phyloP scores from a whole-genome alignment of 1,140 invertebrate genomes.

The Cydia pomonella region DNA sequence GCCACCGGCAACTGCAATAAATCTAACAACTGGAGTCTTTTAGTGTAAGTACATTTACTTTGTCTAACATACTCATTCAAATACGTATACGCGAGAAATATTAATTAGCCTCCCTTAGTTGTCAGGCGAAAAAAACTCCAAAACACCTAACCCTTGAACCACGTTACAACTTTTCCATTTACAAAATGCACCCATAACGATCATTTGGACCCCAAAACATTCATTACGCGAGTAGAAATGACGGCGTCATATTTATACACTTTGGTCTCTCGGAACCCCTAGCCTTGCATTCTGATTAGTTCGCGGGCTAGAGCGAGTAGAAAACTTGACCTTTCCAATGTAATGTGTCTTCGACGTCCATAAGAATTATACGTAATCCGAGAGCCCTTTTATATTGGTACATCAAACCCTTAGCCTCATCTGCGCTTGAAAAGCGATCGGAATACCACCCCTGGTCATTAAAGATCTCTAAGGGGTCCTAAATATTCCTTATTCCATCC shows the following conservation, averaged over 20 bases:
- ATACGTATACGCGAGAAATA: too few relatives aligned
- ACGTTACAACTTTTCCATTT: conserved; percentile 27
- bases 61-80: too few relatives aligned
- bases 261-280: conserved; percentile 26
- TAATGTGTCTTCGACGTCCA: not conserved
- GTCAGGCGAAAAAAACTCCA: not conserved
- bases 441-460: conserved; percentile 41
- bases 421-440: not conserved
- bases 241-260: conserved; percentile 41
- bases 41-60: too few relatives aligned
- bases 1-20: too few relatives aligned
- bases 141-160: conserved; percentile 16
- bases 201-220: conserved; percentile 39
- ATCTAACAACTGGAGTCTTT: too few relatives aligned
- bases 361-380: not conserved
- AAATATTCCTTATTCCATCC: conserved; percentile 42
- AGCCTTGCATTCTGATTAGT: not conserved
- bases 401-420: not conserved
- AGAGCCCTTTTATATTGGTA: not conserved
- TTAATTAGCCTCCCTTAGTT: too few relatives aligned
- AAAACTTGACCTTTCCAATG: not conserved
- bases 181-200: conserved; percentile 30
- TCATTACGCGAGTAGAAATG: conserved; percentile 34
- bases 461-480: conserved; percentile 43
- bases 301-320: not conserved